Base-by-base conservation (phyloP, 2,888 invertebrate species). In the Protophormia terraenovae region DNA sequence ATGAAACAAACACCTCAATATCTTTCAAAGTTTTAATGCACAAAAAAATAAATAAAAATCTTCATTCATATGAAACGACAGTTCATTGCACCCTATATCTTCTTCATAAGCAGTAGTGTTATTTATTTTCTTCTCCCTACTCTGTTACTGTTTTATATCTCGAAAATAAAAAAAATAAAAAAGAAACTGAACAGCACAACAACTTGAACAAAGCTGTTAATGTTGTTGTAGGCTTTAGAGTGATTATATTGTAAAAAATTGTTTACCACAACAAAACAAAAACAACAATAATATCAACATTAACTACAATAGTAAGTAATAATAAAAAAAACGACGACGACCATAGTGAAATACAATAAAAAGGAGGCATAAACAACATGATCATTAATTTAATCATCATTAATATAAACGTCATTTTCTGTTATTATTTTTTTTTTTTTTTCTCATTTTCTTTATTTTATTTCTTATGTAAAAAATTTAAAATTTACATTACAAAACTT, bases 81-180 rank as follows among this genome's bases (percentile, higher is more conserved):
- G 84, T 84, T 84, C 84, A 84, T 81, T 84, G 84, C 84, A 81
- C 84, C 12, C 14, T 55, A 62, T 8, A 38, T 58, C 67, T 38
- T 47, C 45, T 69, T 19, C 60, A 38, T 12, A 12, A 35, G 19
- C 27, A 41, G 22, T 58, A n/a, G 7, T 55, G 14, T 67, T 32
- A 14, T 47, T 27, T 27, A 1, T n/a, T n/a, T n/a, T n/a, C n/a
- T n/a, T n/a, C n/a, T n/a, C n/a, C n/a, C n/a, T n/a, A n/a, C n/a
- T n/a, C 41, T 14, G 55, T 78, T 60, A 10, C 38, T 60, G 35
- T 69, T 69, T 69, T 10, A 50, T 78, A 71, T 58, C 35, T 73
- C 38, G 5, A 62, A 38, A 32, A 78, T 16, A 71, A 41, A 27
- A n/a, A n/a, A n/a, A n/a, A n/a, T n/a, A n/a, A n/a, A n/a, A n/a